These are phyloP conservation scores for Halocynthia aurantium DNA, from an alignment of 23 tunicate species.

Conservation along the genomic window DNA sequence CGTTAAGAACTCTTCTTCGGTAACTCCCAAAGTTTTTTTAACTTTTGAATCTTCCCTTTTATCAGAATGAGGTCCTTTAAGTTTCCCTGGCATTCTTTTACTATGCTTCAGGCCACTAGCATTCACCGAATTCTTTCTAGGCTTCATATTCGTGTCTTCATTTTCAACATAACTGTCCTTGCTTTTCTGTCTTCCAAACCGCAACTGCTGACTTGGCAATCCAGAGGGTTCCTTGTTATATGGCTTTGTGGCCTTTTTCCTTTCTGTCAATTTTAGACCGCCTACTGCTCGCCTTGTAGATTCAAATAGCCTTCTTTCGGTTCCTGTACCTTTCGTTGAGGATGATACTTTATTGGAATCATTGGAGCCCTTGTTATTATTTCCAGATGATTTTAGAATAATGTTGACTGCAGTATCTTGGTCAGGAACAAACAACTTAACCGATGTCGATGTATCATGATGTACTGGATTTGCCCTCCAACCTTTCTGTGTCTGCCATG, in stretches of 20 bases:
- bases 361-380: constrained; percentile 9
- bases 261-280: constrained; percentile 5
- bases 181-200: constrained; percentile 1
- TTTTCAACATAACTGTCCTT: not conserved
- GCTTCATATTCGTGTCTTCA: too few relatives aligned
- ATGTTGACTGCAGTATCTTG: constrained; percentile 67
- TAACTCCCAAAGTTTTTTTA: too few relatives aligned
- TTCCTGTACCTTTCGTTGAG: constrained; percentile 29
- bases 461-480: too few relatives aligned
- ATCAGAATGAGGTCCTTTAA: too few relatives aligned
- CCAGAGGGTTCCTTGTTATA: not conserved
- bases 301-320: constrained; percentile 20
- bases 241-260: not conserved
- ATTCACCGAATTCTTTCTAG: too few relatives aligned
- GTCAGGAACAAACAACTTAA: constrained; percentile 50
- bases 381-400: constrained; percentile 24
- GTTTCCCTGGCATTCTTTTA: too few relatives aligned
- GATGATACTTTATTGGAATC: constrained; percentile 5
- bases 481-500: too few relatives aligned
- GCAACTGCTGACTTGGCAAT: not conserved
- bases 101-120: too few relatives aligned
- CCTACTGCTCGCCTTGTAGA: not conserved
- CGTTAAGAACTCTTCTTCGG: too few relatives aligned
- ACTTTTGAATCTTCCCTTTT: too few relatives aligned
- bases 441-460: constrained; percentile 27